Conservation (phyloP, 1,140 invertebrate species). For the Galleria mellonella region DNA sequence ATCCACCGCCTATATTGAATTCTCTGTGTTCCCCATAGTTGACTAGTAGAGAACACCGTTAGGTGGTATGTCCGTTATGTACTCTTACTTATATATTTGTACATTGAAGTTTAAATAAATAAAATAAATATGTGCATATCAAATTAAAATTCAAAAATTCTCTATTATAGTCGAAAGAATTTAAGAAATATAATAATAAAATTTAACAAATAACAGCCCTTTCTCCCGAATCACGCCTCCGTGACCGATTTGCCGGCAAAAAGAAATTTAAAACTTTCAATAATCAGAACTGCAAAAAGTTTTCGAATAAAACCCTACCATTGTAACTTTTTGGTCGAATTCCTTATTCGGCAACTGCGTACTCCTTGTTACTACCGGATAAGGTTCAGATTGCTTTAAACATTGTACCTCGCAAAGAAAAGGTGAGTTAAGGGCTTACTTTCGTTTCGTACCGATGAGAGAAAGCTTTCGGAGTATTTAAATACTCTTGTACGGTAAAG, state of each 20-base stretch:
- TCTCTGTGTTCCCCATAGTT: too few relatives aligned
- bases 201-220: conserved; percentile 12
- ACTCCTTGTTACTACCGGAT: neutral
- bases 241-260: conserved; percentile 13
- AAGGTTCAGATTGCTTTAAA: neutral
- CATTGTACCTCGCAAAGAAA: neutral
- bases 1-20: too few relatives aligned
- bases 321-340: neutral
- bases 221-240: conserved; percentile 13
- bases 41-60: too few relatives aligned
- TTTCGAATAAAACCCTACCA: conserved; percentile 18
- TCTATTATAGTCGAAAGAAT: neutral
- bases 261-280: conserved; percentile 16
- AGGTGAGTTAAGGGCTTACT: conserved; percentile 6
- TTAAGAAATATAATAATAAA: conserved; percentile 16
- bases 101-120: too few relatives aligned
- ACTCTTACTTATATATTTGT: too few relatives aligned
- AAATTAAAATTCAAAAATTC: too few relatives aligned
- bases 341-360: conserved; percentile 5
- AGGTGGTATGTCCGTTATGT: too few relatives aligned
- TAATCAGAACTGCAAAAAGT: conserved; percentile 22
- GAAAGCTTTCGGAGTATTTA: conserved; percentile 15
- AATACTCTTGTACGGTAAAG: conserved; percentile 36
- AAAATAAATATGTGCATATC: too few relatives aligned
- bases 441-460: conserved; percentile 3